A percentile compares a stretch with the other conserved stretches of the same genome.
phyloP scores from a whole-genome alignment of 2,113 vertebrate genomes.

The Calidris pugnax region DNA sequence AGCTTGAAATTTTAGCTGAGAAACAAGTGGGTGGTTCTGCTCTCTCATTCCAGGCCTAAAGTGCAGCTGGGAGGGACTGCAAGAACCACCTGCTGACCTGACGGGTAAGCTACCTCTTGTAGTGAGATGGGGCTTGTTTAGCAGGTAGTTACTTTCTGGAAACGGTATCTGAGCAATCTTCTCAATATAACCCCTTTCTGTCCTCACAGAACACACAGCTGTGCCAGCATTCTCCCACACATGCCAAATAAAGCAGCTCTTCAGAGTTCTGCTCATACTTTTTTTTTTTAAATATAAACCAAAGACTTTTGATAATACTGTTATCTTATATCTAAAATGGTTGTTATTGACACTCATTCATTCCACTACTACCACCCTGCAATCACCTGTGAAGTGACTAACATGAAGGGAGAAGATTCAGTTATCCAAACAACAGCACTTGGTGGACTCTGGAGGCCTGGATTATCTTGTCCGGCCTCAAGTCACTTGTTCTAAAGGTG shows the following conservation, averaged over 20 bases:
- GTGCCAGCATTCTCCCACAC: not conserved
- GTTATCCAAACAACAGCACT: not conserved
- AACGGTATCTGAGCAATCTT: not conserved
- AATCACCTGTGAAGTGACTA: not conserved
- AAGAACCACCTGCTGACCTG: not conserved
- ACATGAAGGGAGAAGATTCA: not conserved
- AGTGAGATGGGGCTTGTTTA: not conserved
- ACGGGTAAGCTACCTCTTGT: not conserved
- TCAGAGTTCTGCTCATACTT: not conserved
- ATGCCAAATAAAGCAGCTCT: slow-evolving; percentile 1
- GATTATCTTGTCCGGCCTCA: not conserved
- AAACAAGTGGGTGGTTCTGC: not conserved
- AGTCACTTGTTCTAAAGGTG: not conserved
- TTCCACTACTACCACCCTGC: not conserved
- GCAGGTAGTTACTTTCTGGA: not conserved
- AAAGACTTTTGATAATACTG: not conserved
- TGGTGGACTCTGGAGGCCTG: not conserved
- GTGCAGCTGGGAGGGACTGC: not conserved
- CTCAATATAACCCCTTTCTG: not conserved
- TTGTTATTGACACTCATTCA: not conserved
- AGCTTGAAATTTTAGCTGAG: not conserved
- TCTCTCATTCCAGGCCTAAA: not conserved
- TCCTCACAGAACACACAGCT: slow-evolving; percentile 4
- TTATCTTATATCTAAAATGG: not conserved
- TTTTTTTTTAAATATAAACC: not conserved